Conservation (phyloP, 2,797 vertebrate species). For the Paedocypris micromegethes region DNA sequence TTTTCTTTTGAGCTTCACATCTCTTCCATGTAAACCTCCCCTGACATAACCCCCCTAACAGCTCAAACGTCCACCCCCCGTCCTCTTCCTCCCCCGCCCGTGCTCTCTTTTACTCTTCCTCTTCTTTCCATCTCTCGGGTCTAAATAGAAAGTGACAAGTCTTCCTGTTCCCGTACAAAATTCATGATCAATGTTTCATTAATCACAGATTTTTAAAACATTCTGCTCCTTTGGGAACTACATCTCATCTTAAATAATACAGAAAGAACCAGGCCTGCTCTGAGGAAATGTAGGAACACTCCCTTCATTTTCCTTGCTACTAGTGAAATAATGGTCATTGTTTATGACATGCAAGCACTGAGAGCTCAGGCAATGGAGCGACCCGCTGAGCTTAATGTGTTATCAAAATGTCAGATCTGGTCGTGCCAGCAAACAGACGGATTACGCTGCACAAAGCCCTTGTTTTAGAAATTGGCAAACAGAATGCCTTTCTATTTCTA, state of each 20-base stretch:
- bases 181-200: conserved; percentile 75
- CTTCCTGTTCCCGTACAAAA: conserved; percentile 71
- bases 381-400: conserved; percentile 55
- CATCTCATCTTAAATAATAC: conserved; percentile 64
- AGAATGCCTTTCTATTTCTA: neutral
- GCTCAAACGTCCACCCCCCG: conserved; percentile 45
- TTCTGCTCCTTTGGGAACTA: conserved; percentile 60
- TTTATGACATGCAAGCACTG: conserved; percentile 65
- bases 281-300: conserved; percentile 37
- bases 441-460: conserved; percentile 1
- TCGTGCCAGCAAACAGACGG: conserved; percentile 53
- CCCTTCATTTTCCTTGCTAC: conserved; percentile 12
- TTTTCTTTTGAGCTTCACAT: conserved; percentile 46
- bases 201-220: conserved; percentile 69
- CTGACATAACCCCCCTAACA: conserved; percentile 52
- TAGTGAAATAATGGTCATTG: conserved; percentile 63
- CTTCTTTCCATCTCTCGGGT: conserved; percentile 55
- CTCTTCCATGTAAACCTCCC: conserved; percentile 39
- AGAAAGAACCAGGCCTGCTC: conserved; percentile 56
- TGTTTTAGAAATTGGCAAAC: conserved; percentile 10
- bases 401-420: conserved; percentile 62
- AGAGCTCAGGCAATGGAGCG: conserved; percentile 52
- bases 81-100: conserved; percentile 49
- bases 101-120: neutral
- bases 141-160: conserved; percentile 70